Base-by-base conservation (phyloP, 2,888 invertebrate genomes). In the Euclidia mi region DNA sequence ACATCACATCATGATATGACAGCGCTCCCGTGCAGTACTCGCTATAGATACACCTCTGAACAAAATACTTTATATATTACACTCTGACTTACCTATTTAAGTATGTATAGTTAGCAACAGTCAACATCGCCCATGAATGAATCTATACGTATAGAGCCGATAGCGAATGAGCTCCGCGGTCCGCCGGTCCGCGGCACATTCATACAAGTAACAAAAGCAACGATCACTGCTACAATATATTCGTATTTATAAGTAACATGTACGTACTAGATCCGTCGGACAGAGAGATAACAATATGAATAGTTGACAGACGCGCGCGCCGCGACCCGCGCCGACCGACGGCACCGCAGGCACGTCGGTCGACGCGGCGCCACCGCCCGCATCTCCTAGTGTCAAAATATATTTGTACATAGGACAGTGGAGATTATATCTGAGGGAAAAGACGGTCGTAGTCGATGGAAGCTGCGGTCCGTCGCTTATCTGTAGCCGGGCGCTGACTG, bases 1-100 rank as follows among this genome's bases (percentile, higher is more conserved):
- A 76, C 82, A 87, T 90, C 90, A 91, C 92, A 90, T 85, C 83
- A 84, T 92, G 91, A 92, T 92, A 92, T 92, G 92, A 91, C 84
- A 85, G 81, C 82, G 87, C 87, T 79, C 80, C 68, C 73, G 72
- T 53, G 70, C 69, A 67, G 58, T 55, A 47, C 62, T 57, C 52
- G 38, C 58, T 62, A 58, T 56, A 62, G 63, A 1, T 51, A 43
- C 25, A 44, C 40, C 20, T 43, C 15, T 46, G 56, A 69, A 73
- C 56, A 50, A 64, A 70, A 55, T 58, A 63, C 48, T 43, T 58
- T 28, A 42, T 64, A 56, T 67, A 52, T 47, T 58, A 71, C 61
- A 67, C 44, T 71, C 53, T 62, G 53, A 55, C 40, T 51, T 70
- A 61, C 20, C 35, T 63, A 60, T 14, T 37, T 40, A 49, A 28